Evolutionary conservation across 2,888 invertebrate genomes (phyloP).

Genomic region (Onchidella celtica): DNA sequence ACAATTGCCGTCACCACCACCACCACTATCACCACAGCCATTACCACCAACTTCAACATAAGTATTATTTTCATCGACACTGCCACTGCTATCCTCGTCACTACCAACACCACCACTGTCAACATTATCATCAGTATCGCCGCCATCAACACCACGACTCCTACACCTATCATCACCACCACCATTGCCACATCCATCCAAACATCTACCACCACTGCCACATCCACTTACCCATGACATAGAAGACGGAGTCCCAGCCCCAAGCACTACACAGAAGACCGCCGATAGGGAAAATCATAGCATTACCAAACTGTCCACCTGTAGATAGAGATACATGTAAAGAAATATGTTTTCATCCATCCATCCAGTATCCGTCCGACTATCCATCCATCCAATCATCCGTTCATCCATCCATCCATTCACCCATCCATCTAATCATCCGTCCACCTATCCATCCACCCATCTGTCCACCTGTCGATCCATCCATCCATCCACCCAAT

Average conservation of each 20-base stretch:
- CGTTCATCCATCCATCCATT: not conserved
- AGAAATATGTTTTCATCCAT: no score
- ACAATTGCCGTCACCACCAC: no score
- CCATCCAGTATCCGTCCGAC: not conserved
- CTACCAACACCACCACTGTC: no score
- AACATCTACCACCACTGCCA: not conserved
- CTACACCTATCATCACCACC: no score
- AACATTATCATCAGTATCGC: no score
- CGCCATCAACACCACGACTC: no score
- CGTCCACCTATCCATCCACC: not conserved
- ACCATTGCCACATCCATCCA: no score
- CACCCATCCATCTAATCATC: not conserved
- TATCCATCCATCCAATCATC: not conserved
- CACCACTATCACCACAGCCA: no score
- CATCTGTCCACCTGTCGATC: not conserved
- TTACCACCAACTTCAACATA: no score
- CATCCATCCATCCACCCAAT: not conserved
- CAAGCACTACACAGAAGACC: constrained; percentile 44
- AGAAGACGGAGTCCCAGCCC: constrained; percentile 49
- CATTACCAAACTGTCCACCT: constrained; percentile 54
- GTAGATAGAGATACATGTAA: not conserved
- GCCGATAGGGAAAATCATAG: constrained; percentile 44
- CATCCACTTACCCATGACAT: constrained; percentile 43
- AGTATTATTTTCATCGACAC: no score
- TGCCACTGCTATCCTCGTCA: no score